Percentiles rank a stretch among this genome's conserved stretches.
These are phyloP conservation scores for Lepeophtheirus salmonis DNA, from an alignment of 1,140 invertebrate genomes.

Conservation along the genomic window DNA sequence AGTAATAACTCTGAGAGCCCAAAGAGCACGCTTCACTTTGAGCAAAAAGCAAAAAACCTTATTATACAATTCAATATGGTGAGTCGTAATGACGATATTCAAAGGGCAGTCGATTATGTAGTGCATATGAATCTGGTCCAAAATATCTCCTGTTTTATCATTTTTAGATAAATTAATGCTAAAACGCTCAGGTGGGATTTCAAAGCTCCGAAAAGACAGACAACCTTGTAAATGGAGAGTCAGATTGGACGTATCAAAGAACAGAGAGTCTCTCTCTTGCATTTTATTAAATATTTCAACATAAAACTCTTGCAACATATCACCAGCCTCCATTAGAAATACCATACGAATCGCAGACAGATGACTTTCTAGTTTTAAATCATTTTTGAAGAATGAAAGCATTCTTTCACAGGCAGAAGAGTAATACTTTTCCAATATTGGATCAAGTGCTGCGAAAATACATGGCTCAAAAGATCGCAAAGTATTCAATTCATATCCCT, in stretches of 20 bases:
- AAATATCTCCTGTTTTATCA: background rate
- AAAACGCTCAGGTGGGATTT: conserved; percentile 29
- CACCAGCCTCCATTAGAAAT: conserved; percentile 41
- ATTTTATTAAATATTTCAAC: conserved; percentile 37
- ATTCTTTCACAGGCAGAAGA: background rate
- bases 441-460: background rate
- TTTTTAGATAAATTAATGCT: conserved; percentile 15
- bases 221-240: conserved; percentile 34
- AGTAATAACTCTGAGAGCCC: conserved; percentile 36
- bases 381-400: conserved; percentile 17
- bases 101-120: conserved; percentile 12
- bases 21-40: conserved; percentile 41
- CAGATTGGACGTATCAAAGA: conserved; percentile 28
- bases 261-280: conserved; percentile 30
- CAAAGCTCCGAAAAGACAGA: conserved; percentile 31
- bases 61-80: conserved; percentile 33
- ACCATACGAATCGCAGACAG: conserved; percentile 33
- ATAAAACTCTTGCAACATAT: conserved; percentile 41
- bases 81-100: background rate
- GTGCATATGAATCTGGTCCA: background rate
- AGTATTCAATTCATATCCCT: background rate
- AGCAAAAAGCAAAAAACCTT: conserved; percentile 40
- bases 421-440: background rate
- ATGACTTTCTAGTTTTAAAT: conserved; percentile 33
- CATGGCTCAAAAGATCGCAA: background rate